Base-by-base conservation (phyloP, 2,888 invertebrate species). In the Nipponacmea schrenckii region DNA sequence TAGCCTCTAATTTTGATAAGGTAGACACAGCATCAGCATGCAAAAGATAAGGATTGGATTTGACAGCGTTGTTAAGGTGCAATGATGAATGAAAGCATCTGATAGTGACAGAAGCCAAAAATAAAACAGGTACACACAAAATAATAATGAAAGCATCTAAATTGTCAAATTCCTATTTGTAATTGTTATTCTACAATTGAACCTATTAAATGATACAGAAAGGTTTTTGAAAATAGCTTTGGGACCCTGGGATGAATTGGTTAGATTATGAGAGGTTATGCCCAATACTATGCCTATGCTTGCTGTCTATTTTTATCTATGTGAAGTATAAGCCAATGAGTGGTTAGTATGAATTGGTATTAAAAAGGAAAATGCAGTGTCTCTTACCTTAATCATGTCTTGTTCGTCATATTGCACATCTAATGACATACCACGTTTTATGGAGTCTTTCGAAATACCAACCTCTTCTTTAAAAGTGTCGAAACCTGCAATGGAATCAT, bases 381-480 rank as follows among this genome's bases (percentile, higher is more conserved):
- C 20, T 48, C 90, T 70, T 90, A 93, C 94, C 91, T 93, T 94
- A 91, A 93, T 93, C 73, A 93, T 91, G 84, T 93, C 93, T 80
- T 92, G 90, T 80, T 93, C 93, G 85, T 92, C 92, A 83, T 90
- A 91, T 70, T 91, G 86, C 77, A 90, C 90, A 83, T 91, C 91
- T 81, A 91, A 88, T 73, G 91, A 89, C 89, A 92, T 84, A 89
- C 92, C 93, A 75, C 93, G 90, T 81, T 92, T 91, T 85, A 94
- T 91, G 79, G 94, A 94, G 56, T 93, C 92, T 77, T 93, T 93
- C 84, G 93, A 85, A 69, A 83, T 81, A 70, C 90, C 90, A 64
- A 91, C 86, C 83, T 91, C 91, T 78, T 91, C 94, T 82, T 94
- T 94, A 83, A 91, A 89, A 80, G 90, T 90, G 81, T 91, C 91